These are phyloP conservation scores for Dynastes tityus DNA, from an alignment of 2,888 invertebrate genomes.

Conservation along the genomic window DNA sequence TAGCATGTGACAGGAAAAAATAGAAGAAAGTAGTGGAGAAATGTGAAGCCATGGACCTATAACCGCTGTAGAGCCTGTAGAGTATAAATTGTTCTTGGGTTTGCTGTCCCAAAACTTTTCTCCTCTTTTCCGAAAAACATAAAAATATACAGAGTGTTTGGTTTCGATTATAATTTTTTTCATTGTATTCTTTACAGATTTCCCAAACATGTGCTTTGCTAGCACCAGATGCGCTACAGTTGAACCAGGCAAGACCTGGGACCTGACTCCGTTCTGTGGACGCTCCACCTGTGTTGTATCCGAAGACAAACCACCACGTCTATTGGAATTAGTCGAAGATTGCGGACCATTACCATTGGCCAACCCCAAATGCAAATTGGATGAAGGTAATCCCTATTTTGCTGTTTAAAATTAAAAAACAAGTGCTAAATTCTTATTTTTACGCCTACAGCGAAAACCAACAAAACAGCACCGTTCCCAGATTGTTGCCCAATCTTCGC, in stretches of 20 bases:
- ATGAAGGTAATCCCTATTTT: slow-evolving; percentile 69
- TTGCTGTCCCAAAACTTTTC: too few species aligned
- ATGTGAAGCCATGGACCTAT: too few species aligned
- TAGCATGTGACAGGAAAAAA: too few species aligned
- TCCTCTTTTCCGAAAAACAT: too few species aligned
- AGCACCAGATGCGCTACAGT: slow-evolving; percentile 92
- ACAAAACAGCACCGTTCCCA: slow-evolving; percentile 92
- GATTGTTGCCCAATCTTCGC: slow-evolving; percentile 89
- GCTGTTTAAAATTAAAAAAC: background rate
- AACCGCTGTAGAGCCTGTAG: too few species aligned
- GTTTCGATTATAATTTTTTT: too few species aligned
- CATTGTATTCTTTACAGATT: slow-evolving; percentile 75
- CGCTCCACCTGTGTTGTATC: slow-evolving; percentile 89
- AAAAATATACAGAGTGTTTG: too few species aligned
- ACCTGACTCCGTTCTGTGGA: slow-evolving; percentile 92
- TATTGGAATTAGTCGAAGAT: slow-evolving; percentile 89
- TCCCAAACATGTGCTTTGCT: slow-evolving; percentile 93
- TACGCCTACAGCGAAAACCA: slow-evolving; percentile 81
- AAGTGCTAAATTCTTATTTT: slow-evolving; percentile 15
- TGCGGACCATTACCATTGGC: slow-evolving; percentile 91
- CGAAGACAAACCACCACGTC: slow-evolving; percentile 82
- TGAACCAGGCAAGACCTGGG: slow-evolving; percentile 89
- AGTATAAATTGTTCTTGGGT: too few species aligned
- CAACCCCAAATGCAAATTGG: slow-evolving; percentile 91
- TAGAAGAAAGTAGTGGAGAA: too few species aligned